Evolutionary conservation across 2,888 invertebrate genomes (phyloP), one percentile per base, ranked within the genome.

Genomic region (Cyclophora albipunctata): DNA sequence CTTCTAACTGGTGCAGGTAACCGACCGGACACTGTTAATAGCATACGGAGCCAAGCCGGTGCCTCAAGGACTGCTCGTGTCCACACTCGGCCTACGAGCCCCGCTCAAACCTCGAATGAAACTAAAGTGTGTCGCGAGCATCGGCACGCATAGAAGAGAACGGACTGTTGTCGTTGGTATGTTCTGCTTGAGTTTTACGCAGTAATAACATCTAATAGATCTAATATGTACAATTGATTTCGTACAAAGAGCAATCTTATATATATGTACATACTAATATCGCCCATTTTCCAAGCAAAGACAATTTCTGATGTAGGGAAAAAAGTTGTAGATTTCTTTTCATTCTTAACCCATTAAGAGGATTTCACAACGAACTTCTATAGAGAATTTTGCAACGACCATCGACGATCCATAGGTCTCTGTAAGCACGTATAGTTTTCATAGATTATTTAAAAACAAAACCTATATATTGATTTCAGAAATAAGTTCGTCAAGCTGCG

Each of bases 111-210:
- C 69, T 1, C 67, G 77, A n/a, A 83, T 87, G 85, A 79, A 76
- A 45, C 68, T 88, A 2, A 77, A 81, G 41, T 88, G 88, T 48
- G 64, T 84, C 2, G 84, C 87, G 2, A 69, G 70, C 45, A 78
- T 87, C 42, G 87, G 84, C 33, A 72, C 78, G 0, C 84, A 84
- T 57, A 75, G 78, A 58, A 67, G 87, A 40, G 88, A 88, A 64
- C 69, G 78, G 47, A 81, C 80, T 50, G 79, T 84, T 48, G 43
- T 75, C 47, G 80, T 88, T 70, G 86, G 87, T 84, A 62, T 50
- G 52, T 58, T 45, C 33, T 37, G 20, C 20, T 20, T 20, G 20
- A 2, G 20, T 20, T 20, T 20, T 20, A 20, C 1, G 2, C 20
- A 20, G 20, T 20, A 20, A 20, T 20, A 20, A 20, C 20, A 20